Percentiles rank a stretch among this genome's conserved stretches.
Conservation (phyloP, 2,113 vertebrate genomes). For the Colistium nudipinnis region DNA sequence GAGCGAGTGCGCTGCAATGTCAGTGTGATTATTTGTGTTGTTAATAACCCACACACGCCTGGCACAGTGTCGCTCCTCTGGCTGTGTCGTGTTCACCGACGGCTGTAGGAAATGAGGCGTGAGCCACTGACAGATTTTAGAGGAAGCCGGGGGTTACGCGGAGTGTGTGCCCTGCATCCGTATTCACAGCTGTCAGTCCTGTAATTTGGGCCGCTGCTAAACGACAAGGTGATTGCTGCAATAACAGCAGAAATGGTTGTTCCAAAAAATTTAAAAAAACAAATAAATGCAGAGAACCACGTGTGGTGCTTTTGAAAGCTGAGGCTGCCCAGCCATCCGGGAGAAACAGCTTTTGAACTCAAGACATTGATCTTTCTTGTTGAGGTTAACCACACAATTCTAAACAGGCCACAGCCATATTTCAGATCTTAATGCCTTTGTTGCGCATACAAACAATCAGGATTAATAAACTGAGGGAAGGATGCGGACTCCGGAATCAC, state of each 20-base stretch:
- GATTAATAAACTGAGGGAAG: constrained; percentile 12
- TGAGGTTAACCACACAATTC: constrained; percentile 71
- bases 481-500: neutral
- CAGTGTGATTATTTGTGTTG: constrained; percentile 48
- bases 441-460: constrained; percentile 29
- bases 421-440: constrained; percentile 28
- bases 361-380: constrained; percentile 44
- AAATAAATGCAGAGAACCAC: neutral
- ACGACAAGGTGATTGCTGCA: constrained; percentile 25
- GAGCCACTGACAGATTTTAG: constrained; percentile 54
- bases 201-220: constrained; percentile 49
- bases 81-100: constrained; percentile 34
- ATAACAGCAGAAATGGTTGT: constrained; percentile 3
- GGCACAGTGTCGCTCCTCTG: constrained; percentile 37
- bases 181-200: constrained; percentile 36
- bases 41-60: constrained; percentile 65
- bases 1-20: constrained; percentile 24
- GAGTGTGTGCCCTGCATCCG: constrained; percentile 16
- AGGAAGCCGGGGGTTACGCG: constrained; percentile 44
- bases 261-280: neutral
- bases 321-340: constrained; percentile 32
- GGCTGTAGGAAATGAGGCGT: constrained; percentile 66
- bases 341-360: constrained; percentile 35
- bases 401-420: constrained; percentile 49
- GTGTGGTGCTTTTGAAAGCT: constrained; percentile 1